A percentile compares a stretch with the other conserved stretches of the same genome.
Evolutionary conservation across 2,113 vertebrate species (phyloP).

Genomic region (Phaethornis superciliosus): DNA sequence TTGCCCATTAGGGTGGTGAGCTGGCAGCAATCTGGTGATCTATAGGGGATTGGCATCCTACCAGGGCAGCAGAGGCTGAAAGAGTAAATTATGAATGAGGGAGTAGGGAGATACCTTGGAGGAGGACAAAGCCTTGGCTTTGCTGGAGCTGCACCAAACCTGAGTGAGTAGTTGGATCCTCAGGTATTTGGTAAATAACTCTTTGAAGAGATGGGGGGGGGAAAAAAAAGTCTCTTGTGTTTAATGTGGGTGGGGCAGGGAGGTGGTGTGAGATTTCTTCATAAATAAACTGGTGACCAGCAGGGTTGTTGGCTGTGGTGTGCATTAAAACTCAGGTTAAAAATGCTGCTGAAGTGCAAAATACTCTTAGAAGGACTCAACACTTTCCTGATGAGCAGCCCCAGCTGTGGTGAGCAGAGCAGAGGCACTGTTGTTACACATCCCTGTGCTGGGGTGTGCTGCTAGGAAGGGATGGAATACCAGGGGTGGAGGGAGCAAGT

Average conservation of each 20-base stretch:
- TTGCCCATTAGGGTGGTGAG: not conserved
- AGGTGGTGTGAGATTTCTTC: not conserved
- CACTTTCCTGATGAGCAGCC: rapidly evolving
- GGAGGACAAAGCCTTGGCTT: not conserved
- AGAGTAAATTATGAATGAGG: not conserved
- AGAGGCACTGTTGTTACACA: rapidly evolving
- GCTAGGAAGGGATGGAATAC: rapidly evolving
- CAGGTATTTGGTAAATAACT: rapidly evolving
- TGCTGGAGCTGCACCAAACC: not conserved
- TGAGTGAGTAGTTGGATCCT: not conserved
- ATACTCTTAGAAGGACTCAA: not conserved
- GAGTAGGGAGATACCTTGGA: not conserved
- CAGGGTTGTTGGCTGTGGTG: not conserved
- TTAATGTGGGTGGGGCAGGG: not conserved
- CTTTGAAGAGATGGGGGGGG: no score
- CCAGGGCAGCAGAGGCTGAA: not conserved
- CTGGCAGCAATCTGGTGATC: not conserved
- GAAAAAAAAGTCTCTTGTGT: not conserved
- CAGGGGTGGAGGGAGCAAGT: not conserved
- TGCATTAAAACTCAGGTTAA: rapidly evolving
- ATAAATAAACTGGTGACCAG: not conserved
- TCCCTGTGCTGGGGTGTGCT: rapidly evolving
- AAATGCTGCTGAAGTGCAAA: not conserved
- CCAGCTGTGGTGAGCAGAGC: not conserved
- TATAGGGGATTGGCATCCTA: not conserved